Conservation (phyloP, 2,113 vertebrate species). For the Brachypodius melanocephalos region DNA sequence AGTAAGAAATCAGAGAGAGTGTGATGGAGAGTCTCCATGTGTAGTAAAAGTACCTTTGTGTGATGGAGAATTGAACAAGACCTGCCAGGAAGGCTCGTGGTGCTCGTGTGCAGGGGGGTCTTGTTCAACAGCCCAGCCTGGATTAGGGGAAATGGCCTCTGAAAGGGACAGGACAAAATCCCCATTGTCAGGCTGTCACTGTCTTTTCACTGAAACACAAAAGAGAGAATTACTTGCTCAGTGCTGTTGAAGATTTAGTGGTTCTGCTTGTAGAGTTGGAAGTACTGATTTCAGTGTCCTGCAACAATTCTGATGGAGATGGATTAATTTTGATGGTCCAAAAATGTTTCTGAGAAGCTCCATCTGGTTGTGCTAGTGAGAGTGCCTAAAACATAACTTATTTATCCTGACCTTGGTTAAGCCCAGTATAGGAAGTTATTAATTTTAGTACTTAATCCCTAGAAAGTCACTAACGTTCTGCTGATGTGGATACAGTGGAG, state of each 20-base stretch:
- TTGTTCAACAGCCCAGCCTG: not conserved
- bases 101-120: not conserved
- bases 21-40: not conserved
- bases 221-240: not conserved
- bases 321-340: not conserved
- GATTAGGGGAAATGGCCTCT: not conserved
- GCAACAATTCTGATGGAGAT: not conserved
- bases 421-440: not conserved
- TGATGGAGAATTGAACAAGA: not conserved
- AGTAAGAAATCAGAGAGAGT: not conserved
- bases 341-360: not conserved
- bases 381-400: not conserved
- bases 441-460: not conserved
- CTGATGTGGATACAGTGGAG: not conserved
- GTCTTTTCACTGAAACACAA: not conserved
- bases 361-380: not conserved
- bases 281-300: rapidly evolving
- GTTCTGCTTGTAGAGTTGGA: not conserved
- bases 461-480: not conserved
- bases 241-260: not conserved
- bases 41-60: not conserved
- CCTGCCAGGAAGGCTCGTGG: not conserved
- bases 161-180: not conserved
- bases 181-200: not conserved
- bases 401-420: not conserved